Evolutionary conservation across 1,140 invertebrate genomes (phyloP).

Genomic region (Drosophila parabipectinata): DNA sequence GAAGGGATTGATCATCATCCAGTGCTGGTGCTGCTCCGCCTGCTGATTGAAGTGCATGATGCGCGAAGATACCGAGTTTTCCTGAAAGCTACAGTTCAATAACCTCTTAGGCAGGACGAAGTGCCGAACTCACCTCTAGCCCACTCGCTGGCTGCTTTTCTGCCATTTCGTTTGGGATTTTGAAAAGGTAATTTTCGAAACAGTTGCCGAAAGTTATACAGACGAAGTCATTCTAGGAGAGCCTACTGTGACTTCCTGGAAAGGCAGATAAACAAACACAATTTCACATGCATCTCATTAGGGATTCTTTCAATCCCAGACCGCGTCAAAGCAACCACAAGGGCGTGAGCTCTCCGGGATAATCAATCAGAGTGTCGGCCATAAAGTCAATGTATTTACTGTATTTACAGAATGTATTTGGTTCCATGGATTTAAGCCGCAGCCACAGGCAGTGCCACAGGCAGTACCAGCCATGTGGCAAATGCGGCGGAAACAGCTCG

Average conservation of each 20-base stretch:
- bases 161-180: conserved; percentile 19
- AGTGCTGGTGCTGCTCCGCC: conserved; percentile 52
- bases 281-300: conserved; percentile 24
- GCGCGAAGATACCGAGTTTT: conserved; percentile 56
- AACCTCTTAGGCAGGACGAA: neutral
- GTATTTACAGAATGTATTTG: neutral
- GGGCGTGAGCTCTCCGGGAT: conserved; percentile 19
- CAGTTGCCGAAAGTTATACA: neutral
- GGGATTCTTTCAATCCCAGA: conserved; percentile 1
- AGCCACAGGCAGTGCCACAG: conserved; percentile 5
- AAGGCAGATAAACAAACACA: neutral
- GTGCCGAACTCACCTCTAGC: neutral
- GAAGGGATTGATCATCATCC: conserved; percentile 66
- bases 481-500: conserved; percentile 66
- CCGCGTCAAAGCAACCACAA: conserved; percentile 23
- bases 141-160: neutral
- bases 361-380: conserved; percentile 42
- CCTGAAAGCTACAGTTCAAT: conserved; percentile 3
- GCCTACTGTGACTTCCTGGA: conserved; percentile 1
- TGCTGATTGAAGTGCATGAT: conserved; percentile 57
- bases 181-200: neutral
- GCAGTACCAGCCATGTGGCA: conserved; percentile 53
- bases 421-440: neutral
- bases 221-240: neutral
- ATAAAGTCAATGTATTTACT: neutral